These are phyloP conservation scores for Columba livia DNA, from an alignment of 2,113 vertebrate species.

Conservation along the genomic window DNA sequence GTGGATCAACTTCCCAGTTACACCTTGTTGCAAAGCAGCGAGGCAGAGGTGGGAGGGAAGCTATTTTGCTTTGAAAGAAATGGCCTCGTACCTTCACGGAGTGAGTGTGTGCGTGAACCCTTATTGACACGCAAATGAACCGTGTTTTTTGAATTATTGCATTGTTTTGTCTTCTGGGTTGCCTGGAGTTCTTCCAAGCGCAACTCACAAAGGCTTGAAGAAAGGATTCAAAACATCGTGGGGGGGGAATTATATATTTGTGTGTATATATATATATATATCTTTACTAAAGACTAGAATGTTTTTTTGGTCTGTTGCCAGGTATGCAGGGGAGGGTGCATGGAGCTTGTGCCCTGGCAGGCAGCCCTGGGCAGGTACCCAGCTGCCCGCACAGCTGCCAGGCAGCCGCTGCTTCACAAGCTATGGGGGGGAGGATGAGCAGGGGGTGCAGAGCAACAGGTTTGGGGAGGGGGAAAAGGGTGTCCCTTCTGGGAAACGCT, in stretches of 20 bases:
- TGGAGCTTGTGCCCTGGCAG: accelerated
- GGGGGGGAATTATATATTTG: no score
- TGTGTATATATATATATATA: no score
- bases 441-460: background rate
- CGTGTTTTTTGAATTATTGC: background rate
- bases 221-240: slow-evolving; percentile 37
- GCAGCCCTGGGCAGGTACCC: accelerated
- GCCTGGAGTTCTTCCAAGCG: slow-evolving; percentile 64
- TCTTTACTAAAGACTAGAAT: slow-evolving; percentile 26
- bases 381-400: background rate
- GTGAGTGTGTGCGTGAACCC: background rate
- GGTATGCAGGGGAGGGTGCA: background rate
- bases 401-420: background rate
- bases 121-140: background rate
- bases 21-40: background rate
- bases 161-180: slow-evolving; percentile 61
- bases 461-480: background rate
- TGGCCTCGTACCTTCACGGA: background rate
- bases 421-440: accelerated
- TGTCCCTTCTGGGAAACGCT: accelerated
- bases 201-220: slow-evolving; percentile 59
- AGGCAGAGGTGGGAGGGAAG: background rate
- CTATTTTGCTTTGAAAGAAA: background rate
- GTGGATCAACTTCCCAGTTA: background rate
- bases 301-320: slow-evolving; percentile 29